Percentiles rank a stretch among this genome's conserved stretches.
phyloP scores from a whole-genome alignment of 2,888 invertebrate genomes.

The Agrochola litura region DNA sequence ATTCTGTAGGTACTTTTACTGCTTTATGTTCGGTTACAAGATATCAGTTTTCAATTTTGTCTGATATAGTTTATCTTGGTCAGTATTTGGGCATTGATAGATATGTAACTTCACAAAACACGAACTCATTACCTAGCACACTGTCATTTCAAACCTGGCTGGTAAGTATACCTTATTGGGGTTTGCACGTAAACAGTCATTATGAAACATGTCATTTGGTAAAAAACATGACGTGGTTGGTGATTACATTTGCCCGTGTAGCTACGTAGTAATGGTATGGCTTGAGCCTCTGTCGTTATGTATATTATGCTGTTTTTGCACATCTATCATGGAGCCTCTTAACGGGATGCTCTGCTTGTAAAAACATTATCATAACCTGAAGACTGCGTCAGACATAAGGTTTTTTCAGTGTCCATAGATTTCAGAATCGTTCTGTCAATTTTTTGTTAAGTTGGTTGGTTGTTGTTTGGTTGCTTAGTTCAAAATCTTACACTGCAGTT shows the following conservation, averaged over 20 bases:
- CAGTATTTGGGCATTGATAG: conserved; percentile 35
- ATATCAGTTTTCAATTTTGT: conserved; percentile 17
- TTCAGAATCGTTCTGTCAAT: not conserved
- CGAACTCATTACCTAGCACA: conserved; percentile 42
- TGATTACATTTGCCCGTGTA: conserved; percentile 75
- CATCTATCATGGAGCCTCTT: conserved; percentile 20
- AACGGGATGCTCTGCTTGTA: conserved; percentile 21
- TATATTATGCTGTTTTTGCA: conserved; percentile 42
- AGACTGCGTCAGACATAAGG: not conserved
- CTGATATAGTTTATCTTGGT: conserved; percentile 33
- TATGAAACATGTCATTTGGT: conserved; percentile 78
- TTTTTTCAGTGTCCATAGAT: not conserved
- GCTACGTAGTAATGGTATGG: conserved; percentile 71
- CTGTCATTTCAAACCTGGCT: conserved; percentile 57
- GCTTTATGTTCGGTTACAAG: not conserved
- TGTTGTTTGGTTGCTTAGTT: no score
- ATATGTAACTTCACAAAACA: conserved; percentile 53
- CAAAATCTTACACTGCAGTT: not conserved
- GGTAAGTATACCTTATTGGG: conserved; percentile 59
- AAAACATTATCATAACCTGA: conserved; percentile 13
- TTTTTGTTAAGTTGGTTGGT: no score
- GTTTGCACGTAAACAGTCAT: conserved; percentile 64
- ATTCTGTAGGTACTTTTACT: not conserved
- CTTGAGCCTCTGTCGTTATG: conserved; percentile 40
- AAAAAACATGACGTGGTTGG: conserved; percentile 73